A percentile compares a stretch with the other conserved stretches of the same genome.
phyloP scores from a whole-genome alignment of 1,140 invertebrate genomes.

The Microplitis demolitor region DNA sequence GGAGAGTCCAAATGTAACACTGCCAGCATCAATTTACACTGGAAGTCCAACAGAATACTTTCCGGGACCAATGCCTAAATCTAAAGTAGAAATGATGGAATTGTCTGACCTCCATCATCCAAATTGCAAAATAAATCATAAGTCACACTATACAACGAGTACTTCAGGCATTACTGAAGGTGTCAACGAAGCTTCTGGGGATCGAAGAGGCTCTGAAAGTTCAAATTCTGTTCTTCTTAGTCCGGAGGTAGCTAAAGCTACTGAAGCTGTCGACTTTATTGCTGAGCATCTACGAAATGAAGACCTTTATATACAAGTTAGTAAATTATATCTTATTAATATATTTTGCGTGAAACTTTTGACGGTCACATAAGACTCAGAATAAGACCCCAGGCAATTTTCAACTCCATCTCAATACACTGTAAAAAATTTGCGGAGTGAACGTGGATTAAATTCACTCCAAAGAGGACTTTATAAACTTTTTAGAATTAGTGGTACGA shows the following conservation, averaged over 20 bases:
- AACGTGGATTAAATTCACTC: too few relatives aligned
- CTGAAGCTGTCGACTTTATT: conserved; percentile 97
- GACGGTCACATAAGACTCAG: background rate
- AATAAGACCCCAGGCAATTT: too few relatives aligned
- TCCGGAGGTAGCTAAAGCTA: conserved; percentile 93
- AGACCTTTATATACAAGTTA: conserved; percentile 95
- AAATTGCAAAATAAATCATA: conserved; percentile 92
- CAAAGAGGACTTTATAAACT: too few relatives aligned
- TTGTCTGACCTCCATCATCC: conserved; percentile 93
- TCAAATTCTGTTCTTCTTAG: conserved; percentile 88
- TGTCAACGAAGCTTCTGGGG: conserved; percentile 63
- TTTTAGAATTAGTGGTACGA: too few relatives aligned
- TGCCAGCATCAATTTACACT: conserved; percentile 75
- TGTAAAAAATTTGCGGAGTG: too few relatives aligned
- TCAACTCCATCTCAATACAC: too few relatives aligned
- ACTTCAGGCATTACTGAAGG: conserved; percentile 66
- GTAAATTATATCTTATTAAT: background rate
- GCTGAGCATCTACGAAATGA: conserved; percentile 96
- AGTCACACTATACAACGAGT: conserved; percentile 62
- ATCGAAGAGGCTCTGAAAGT: conserved; percentile 84
- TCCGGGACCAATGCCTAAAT: conserved; percentile 66
- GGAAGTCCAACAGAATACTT: conserved; percentile 78
- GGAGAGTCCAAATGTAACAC: conserved; percentile 90
- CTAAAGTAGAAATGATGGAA: conserved; percentile 91
- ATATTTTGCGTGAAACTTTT: background rate